Base-by-base conservation (phyloP, 2,888 invertebrate genomes). In the Ophonus ardosiacus region DNA sequence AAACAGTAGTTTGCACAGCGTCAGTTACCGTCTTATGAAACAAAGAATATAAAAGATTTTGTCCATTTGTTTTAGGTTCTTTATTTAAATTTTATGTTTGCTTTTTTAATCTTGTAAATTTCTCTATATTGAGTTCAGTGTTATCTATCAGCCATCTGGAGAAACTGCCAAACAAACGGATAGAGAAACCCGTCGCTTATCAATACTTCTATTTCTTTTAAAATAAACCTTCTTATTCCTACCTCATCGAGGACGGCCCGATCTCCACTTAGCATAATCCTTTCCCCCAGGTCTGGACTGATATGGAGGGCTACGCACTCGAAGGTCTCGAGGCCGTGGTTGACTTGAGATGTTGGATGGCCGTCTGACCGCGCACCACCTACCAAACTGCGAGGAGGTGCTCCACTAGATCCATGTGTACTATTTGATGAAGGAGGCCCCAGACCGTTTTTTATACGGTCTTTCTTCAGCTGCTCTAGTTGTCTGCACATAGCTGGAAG, bases 251-350 rank as follows among this genome's bases (percentile, higher is more conserved):
- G 93, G 21, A 97, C 92, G 7, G 94, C 93, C 59, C 96, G 93
- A 88, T 96, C 96, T 0, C 96, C 97, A 81, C 96, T 96, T 10
- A 97, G 92, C 94, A 96, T 96, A 71, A 97, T 95, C 74, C 96
- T 90, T 90, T 96, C 97, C 0, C 96, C 96, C 43, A 96, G 92
- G 90, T 96, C 96, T 0, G 96, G 96, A 88, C 95, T 96, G 79
- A 97, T 94, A 91, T 96, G 96, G 4, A 97, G 92, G 0, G 96
- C 96, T 0, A 97, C 94, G 89, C 96, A 96, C 90, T 97, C 96
- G 92, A 94, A 96, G 86, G 92, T 91, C 87, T 93, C 93, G 88
- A 90, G 86, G 86, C 89, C 87, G 15, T 87, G 86, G 65, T 88
- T 88, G 68, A 86, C 86, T 38, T 87, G 86, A 13, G 88, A 86